Percentiles rank a stretch among this genome's conserved stretches.
Evolutionary conservation across 2,797 vertebrate genomes (phyloP).

Genomic region (Neostethus bicornis): DNA sequence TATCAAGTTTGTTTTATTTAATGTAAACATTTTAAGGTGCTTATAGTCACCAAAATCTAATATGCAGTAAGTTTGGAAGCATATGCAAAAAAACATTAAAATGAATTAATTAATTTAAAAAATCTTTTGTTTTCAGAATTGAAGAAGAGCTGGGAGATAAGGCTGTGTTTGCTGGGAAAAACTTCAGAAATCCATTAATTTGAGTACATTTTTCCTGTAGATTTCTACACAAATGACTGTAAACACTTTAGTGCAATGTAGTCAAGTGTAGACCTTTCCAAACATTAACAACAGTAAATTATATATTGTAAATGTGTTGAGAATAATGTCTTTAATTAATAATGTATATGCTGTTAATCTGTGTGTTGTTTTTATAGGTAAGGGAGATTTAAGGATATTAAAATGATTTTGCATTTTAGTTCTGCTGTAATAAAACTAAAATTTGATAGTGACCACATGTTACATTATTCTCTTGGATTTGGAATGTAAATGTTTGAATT

Average conservation of each 20-base stretch:
- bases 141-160: conserved; percentile 94
- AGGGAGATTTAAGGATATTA: too few relatives aligned
- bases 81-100: too few relatives aligned
- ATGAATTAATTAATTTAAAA: too few relatives aligned
- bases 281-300: not conserved
- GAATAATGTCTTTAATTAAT: conserved; percentile 4
- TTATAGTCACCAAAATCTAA: too few relatives aligned
- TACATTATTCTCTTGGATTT: conserved; percentile 1
- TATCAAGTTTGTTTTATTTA: too few relatives aligned
- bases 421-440: conserved; percentile 16
- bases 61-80: too few relatives aligned
- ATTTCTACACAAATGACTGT: conserved; percentile 12
- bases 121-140: conserved; percentile 79
- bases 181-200: conserved; percentile 91
- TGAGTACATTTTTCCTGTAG: conserved; percentile 66
- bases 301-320: conserved; percentile 15
- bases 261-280: conserved; percentile 24
- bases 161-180: conserved; percentile 89
- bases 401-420: too few relatives aligned
- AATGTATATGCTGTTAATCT: not conserved
- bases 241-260: conserved; percentile 3
- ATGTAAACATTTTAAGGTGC: too few relatives aligned
- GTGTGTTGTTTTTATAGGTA: conserved; percentile 6
- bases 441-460: conserved; percentile 19
- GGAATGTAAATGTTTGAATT: not conserved